phyloP scores from a whole-genome alignment of 2,797 vertebrate species.

The Poecilia gillii region DNA sequence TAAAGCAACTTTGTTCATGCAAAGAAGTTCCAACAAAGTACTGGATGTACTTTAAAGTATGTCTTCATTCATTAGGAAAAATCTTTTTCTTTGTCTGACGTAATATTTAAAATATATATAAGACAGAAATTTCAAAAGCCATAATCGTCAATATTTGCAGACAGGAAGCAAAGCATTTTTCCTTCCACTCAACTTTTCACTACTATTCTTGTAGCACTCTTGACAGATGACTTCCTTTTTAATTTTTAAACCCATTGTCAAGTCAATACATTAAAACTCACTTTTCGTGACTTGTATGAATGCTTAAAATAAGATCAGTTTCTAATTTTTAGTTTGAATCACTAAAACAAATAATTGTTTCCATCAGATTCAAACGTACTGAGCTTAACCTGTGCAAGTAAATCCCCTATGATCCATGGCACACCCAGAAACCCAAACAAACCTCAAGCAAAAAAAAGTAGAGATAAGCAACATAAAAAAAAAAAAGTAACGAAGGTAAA shows the following conservation, averaged over 20 bases:
- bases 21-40: background rate
- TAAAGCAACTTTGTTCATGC: background rate
- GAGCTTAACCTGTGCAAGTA: slow-evolving; percentile 16
- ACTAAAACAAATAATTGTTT: background rate
- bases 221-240: background rate
- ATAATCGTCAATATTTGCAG: background rate
- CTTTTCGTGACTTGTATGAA: background rate
- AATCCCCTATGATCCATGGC: slow-evolving; percentile 41
- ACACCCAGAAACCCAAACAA: slow-evolving; percentile 32
- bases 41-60: background rate
- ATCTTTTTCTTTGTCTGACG: background rate
- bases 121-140: background rate
- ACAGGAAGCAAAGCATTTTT: background rate
- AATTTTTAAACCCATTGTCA: background rate
- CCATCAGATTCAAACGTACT: background rate
- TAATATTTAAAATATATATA: background rate
- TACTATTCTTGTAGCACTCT: background rate
- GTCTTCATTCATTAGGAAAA: background rate
- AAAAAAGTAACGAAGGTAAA: slow-evolving; percentile 37
- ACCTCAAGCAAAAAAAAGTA: slow-evolving; percentile 16
- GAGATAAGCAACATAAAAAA: slow-evolving; percentile 47
- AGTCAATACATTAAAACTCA: background rate
- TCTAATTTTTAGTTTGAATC: background rate
- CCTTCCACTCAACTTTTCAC: background rate
- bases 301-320: background rate